These are phyloP conservation scores for Xenentodon cancila DNA, from an alignment of 2,797 vertebrate genomes.

Conservation along the genomic window DNA sequence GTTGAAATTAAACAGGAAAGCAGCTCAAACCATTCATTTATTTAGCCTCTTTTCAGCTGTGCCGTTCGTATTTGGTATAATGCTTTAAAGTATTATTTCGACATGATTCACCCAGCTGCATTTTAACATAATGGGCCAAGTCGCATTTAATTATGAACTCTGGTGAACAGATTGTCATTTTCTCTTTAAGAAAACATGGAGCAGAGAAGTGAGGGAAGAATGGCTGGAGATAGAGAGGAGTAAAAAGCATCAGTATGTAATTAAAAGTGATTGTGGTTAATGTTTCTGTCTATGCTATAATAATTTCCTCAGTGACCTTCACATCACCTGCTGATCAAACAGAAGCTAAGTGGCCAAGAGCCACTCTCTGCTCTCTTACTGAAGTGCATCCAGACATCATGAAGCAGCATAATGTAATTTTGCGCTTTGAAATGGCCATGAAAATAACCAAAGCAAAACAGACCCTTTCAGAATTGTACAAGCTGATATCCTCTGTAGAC, in stretches of 20 bases:
- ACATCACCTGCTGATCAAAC: constrained; percentile 55
- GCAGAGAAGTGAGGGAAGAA: constrained; percentile 5
- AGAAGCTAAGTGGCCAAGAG: constrained; percentile 68
- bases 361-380: constrained; percentile 35
- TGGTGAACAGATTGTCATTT: constrained; percentile 31
- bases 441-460: no score
- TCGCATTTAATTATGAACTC: constrained; percentile 13
- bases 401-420: constrained; percentile 44
- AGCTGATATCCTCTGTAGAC: no score
- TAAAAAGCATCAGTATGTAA: constrained; percentile 51
- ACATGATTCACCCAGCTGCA: no score
- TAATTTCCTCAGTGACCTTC: constrained; percentile 58
- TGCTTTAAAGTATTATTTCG: not conserved
- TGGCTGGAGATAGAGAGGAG: constrained; percentile 7
- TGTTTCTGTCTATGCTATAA: constrained; percentile 62
- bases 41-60: constrained; percentile 13
- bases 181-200: constrained; percentile 11
- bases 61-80: constrained; percentile 4
- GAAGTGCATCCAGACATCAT: constrained; percentile 41
- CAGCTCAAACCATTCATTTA: constrained; percentile 6
- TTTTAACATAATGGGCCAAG: constrained; percentile 1
- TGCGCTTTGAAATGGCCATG: constrained; percentile 29
- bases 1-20: constrained; percentile 28
- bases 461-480: no score
- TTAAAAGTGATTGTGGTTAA: constrained; percentile 70